Evolutionary conservation across 2,888 invertebrate species (phyloP), one percentile per base, ranked within the genome.

Genomic region (Platycnemis pennipes): DNA sequence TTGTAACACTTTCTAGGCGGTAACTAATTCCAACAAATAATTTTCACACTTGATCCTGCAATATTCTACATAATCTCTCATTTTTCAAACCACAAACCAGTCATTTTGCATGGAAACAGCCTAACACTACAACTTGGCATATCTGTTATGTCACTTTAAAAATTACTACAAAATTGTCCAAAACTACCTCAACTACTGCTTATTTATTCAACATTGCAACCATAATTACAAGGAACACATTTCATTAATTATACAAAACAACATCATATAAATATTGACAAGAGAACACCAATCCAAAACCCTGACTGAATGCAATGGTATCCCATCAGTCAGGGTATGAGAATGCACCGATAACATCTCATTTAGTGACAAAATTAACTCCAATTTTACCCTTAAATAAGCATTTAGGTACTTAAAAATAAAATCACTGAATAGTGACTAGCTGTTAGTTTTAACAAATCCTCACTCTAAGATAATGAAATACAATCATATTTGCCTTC

Each of bases 151-250:
- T 46, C n/a, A 87, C 45, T 87, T 44, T n/a, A n/a, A n/a, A 77
- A 87, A 45, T n/a, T 42, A 87, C n/a, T 26, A 45, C 87, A 45
- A 45, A 4, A 45, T 44, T 11, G 63, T n/a, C 44, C 26, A 53
- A 91, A 91, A 44, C 91, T 63, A 91, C 44, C n/a, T n/a, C 31
- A 63, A 53, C 42, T 91, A 91, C 91, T 44, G 91, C 44, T 91
- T 91, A 63, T 91, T 63, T 91, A 91, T 91, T 44, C 91, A 91
- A 91, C 69, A 91, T 44, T 69, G 77, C 77, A 91, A 45, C 44
- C 91, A 91, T 63, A 91, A 56, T 91, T 63, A 91, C 69, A 69
- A 69, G 63, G 91, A 91, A 91, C 91, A 91, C 91, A 91, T 91
- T 91, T 91, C 44, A 91, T 63, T 91, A 69, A 91, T 91, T 42